phyloP scores from a whole-genome alignment of 2,888 invertebrate species.

The Chirona hameri region DNA sequence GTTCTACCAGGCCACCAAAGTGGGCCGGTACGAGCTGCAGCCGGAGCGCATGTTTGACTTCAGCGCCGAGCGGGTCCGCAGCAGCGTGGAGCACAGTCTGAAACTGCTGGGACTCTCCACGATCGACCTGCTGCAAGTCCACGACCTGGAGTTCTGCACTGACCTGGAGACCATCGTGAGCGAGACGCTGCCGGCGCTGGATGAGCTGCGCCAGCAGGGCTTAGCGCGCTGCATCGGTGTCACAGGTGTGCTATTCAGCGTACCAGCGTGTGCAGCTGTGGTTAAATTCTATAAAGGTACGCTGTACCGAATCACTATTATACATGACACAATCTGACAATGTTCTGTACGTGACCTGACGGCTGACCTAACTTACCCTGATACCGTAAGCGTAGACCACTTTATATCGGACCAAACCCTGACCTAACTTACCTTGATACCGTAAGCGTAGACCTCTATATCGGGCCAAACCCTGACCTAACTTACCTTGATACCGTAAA shows the following conservation, averaged over 20 bases:
- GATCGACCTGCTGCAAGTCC: conserved; percentile 90
- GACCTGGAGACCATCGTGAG: conserved; percentile 68
- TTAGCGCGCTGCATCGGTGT: conserved; percentile 75
- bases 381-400: no score
- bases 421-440: no score
- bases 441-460: no score
- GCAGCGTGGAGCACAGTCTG: conserved; percentile 73
- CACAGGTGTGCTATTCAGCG: conserved; percentile 56
- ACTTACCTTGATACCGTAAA: no score
- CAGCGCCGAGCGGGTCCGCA: conserved; percentile 64
- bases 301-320: no score
- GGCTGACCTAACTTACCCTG: no score
- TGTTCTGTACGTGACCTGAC: no score
- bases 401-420: no score
- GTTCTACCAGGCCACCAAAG: conserved; percentile 87
- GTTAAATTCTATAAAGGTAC: no score
- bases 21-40: conserved; percentile 71
- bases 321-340: no score
- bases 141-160: conserved; percentile 84
- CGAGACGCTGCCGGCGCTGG: conserved; percentile 80
- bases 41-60: conserved; percentile 80
- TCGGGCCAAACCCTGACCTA: no score
- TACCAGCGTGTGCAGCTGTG: no score
- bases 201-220: conserved; percentile 63
- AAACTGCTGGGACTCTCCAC: conserved; percentile 69